These are phyloP conservation scores for Fissipunctia ypsillon DNA, from an alignment of 2,888 invertebrate species.

Conservation along the genomic window DNA sequence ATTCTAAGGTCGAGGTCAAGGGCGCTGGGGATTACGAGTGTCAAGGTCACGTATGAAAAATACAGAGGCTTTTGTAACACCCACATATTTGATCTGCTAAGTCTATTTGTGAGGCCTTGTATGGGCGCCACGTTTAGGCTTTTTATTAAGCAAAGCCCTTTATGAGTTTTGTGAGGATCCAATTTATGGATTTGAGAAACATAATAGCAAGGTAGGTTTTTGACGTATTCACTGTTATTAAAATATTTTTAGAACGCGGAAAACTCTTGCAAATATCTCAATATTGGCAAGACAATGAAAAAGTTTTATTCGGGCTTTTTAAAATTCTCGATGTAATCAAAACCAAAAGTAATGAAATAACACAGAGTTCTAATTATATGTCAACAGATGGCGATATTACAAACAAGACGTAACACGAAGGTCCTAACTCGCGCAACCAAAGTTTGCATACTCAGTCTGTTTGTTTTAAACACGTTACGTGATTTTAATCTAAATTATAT, in stretches of 20 bases:
- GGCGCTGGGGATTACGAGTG: slow-evolving; percentile 29
- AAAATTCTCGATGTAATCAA: not conserved
- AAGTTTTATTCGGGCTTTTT: not conserved
- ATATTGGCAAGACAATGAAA: not conserved
- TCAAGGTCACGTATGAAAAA: slow-evolving; percentile 62
- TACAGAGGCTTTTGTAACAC: slow-evolving; percentile 46
- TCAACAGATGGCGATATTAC: slow-evolving; percentile 47
- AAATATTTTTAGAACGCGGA: not conserved
- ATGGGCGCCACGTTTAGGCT: slow-evolving; percentile 28
- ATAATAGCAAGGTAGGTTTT: not conserved
- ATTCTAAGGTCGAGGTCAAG: slow-evolving; percentile 49
- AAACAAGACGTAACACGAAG: slow-evolving; percentile 37
- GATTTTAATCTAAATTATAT: slow-evolving; percentile 54
- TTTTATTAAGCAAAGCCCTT: slow-evolving; percentile 35
- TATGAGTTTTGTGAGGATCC: slow-evolving; percentile 13
- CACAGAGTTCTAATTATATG: slow-evolving; percentile 14
- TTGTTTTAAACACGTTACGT: slow-evolving; percentile 50
- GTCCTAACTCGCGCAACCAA: slow-evolving; percentile 28
- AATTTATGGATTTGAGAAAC: not conserved
- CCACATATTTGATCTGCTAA: slow-evolving; percentile 45
- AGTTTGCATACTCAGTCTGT: slow-evolving; percentile 43
- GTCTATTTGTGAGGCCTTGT: slow-evolving; percentile 50
- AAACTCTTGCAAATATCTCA: not conserved
- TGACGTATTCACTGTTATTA: not conserved
- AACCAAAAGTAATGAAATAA: slow-evolving; percentile 1